Evolutionary conservation across 2,888 invertebrate genomes (phyloP).

Genomic region (Schizaphis graminum): DNA sequence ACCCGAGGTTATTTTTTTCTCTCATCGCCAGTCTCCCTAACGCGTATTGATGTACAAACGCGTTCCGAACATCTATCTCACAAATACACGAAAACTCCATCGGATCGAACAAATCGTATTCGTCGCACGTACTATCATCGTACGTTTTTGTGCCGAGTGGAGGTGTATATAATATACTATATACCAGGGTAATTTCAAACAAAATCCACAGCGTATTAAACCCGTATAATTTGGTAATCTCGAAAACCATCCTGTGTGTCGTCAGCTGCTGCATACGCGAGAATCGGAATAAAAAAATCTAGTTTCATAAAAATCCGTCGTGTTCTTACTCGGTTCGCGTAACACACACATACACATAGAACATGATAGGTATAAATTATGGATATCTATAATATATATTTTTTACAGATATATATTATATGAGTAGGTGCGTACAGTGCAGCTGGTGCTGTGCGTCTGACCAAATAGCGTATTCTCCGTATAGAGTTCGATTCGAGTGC

Average conservation of each 20-base stretch:
- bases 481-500: neutral
- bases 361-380: neutral
- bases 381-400: neutral
- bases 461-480: neutral
- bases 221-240: constrained; percentile 49
- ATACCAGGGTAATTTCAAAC: constrained; percentile 7
- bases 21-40: neutral
- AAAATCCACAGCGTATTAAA: constrained; percentile 40
- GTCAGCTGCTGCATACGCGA: neutral
- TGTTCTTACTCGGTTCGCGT: neutral
- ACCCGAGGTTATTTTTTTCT: neutral
- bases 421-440: neutral
- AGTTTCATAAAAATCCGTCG: constrained; percentile 20
- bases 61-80: neutral
- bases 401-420: neutral
- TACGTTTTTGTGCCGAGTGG: constrained; percentile 24
- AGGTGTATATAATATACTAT: neutral
- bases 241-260: constrained; percentile 14
- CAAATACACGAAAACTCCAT: constrained; percentile 42
- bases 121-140: constrained; percentile 35
- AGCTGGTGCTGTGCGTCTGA: neutral
- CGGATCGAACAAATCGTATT: constrained; percentile 43
- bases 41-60: neutral
- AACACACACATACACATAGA: neutral
- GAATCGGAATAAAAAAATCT: constrained; percentile 18